A percentile compares a stretch with the other conserved stretches of the same genome.
Conservation (phyloP, 2,888 invertebrate species). For the Tinea semifulvella region DNA sequence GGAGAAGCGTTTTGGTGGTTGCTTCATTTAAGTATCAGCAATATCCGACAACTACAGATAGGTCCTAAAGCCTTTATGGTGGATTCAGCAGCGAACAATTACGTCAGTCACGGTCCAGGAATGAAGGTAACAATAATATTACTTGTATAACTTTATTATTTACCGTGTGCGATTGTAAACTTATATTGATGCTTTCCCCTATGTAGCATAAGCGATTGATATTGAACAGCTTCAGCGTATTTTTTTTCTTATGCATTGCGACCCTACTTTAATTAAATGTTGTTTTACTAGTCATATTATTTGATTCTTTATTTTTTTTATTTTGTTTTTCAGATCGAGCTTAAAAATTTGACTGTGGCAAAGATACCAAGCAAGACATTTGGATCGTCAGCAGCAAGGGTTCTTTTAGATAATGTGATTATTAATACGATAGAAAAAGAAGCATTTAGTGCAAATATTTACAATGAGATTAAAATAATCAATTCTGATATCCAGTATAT, state of each 20-base stretch:
- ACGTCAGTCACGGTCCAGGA: conserved; percentile 72
- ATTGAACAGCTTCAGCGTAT: conserved; percentile 8
- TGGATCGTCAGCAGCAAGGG: conserved; percentile 69
- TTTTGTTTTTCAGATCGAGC: conserved; percentile 65
- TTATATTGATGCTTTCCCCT: neutral
- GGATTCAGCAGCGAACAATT: conserved; percentile 64
- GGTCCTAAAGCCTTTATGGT: conserved; percentile 71
- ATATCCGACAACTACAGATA: conserved; percentile 65
- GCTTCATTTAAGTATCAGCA: conserved; percentile 64
- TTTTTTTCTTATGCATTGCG: neutral
- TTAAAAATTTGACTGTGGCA: conserved; percentile 67
- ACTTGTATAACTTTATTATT: neutral
- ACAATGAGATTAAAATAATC: conserved; percentile 68
- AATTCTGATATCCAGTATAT: conserved; percentile 70
- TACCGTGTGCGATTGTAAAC: neutral
- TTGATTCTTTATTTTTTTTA: neutral
- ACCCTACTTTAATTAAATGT: neutral
- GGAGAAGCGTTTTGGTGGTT: conserved; percentile 74
- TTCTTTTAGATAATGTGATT: conserved; percentile 57
- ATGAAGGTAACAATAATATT: conserved; percentile 36
- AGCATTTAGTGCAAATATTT: conserved; percentile 73
- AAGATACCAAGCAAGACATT: conserved; percentile 70
- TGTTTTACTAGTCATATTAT: neutral
- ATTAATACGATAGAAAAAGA: conserved; percentile 66
- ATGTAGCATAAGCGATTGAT: neutral